Evolutionary conservation across 2,888 invertebrate species (phyloP).

Genomic region (Microctonus brassicae): DNA sequence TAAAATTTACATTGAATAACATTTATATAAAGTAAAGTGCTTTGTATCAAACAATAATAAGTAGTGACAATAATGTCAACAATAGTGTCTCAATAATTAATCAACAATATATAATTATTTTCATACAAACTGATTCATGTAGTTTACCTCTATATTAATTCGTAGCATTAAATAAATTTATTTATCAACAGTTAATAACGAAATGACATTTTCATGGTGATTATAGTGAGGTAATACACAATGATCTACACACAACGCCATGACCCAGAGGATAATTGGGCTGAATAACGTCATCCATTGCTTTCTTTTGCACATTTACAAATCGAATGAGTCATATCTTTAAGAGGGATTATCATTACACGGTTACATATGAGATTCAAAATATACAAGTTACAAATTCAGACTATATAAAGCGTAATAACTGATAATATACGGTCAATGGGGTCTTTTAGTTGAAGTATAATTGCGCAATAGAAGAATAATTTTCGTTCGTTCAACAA

Average conservation of each 20-base stretch:
- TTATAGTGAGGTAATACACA: not conserved
- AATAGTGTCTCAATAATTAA: too few relatives aligned
- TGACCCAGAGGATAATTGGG: slow-evolving; percentile 45
- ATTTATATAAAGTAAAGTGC: too few relatives aligned
- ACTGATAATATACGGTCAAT: slow-evolving; percentile 22
- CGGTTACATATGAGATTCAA: slow-evolving; percentile 10
- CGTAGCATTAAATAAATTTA: too few relatives aligned
- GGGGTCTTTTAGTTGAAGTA: slow-evolving; percentile 21
- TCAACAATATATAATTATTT: too few relatives aligned
- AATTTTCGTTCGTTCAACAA: slow-evolving; percentile 10
- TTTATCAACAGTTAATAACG: too few relatives aligned
- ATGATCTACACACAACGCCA: slow-evolving; percentile 16
- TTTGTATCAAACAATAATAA: too few relatives aligned
- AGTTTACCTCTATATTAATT: too few relatives aligned
- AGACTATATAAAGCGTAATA: slow-evolving; percentile 36
- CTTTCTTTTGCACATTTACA: slow-evolving; percentile 32
- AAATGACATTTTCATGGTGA: not conserved
- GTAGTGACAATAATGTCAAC: too few relatives aligned
- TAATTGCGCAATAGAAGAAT: slow-evolving; percentile 30
- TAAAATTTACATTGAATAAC: too few relatives aligned
- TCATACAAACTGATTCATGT: too few relatives aligned
- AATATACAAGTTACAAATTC: slow-evolving; percentile 27
- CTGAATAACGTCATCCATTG: slow-evolving; percentile 44
- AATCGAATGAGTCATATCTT: slow-evolving; percentile 19
- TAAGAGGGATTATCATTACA: slow-evolving; percentile 25